Conservation (phyloP, 1,140 invertebrate genomes). For the Drosophila obscura region DNA sequence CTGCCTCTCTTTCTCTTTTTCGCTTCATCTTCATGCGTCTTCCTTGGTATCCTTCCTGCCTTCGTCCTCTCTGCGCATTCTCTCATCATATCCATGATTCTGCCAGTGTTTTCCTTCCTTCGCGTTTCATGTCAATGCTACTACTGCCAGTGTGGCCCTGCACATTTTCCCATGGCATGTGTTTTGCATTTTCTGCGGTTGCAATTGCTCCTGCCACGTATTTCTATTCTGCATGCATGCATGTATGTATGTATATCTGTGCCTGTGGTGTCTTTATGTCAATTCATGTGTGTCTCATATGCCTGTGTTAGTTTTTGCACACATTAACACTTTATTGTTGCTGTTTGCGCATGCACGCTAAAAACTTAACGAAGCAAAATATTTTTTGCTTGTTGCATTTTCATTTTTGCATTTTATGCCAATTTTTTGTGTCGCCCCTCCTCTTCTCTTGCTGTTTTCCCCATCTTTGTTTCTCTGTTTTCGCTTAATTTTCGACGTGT, state of each 20-base stretch:
- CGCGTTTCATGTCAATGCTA: constrained; percentile 19
- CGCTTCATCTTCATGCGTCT: constrained; percentile 1
- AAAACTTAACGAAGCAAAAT: constrained; percentile 78
- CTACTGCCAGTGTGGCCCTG: neutral
- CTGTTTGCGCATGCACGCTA: constrained; percentile 61
- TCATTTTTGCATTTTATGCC: constrained; percentile 51
- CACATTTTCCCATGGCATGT: constrained; percentile 45
- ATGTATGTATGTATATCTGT: constrained; percentile 6
- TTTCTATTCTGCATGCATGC: neutral
- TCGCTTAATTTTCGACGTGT: constrained; percentile 14
- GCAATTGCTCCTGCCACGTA: constrained; percentile 14
- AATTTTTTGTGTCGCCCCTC: constrained; percentile 20
- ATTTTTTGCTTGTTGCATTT: constrained; percentile 69
- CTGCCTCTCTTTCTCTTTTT: constrained; percentile 13
- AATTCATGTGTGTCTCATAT: constrained; percentile 8
- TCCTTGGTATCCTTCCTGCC: constrained; percentile 6
- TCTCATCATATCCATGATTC: neutral
- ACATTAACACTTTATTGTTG: constrained; percentile 66
- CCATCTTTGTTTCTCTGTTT: constrained; percentile 4
- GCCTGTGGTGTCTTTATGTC: neutral
- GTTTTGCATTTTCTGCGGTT: constrained; percentile 74
- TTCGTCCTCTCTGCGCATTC: neutral
- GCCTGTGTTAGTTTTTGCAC: constrained; percentile 37
- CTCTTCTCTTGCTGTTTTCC: constrained; percentile 3
- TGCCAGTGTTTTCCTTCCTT: neutral